phyloP scores from a whole-genome alignment of 1,140 invertebrate genomes.

The Brachionus koreanus region DNA sequence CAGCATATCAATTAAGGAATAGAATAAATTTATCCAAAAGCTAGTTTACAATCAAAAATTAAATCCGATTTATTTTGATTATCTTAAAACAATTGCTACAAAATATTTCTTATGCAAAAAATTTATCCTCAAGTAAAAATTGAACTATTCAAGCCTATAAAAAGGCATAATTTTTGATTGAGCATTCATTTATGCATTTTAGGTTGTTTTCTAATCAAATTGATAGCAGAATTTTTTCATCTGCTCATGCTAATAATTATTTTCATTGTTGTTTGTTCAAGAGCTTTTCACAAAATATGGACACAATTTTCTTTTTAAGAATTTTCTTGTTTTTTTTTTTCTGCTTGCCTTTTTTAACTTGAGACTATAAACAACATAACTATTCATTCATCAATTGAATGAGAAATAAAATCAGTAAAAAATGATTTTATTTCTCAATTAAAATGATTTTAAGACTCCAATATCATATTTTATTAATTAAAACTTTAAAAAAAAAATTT shows the following conservation, averaged over 20 bases:
- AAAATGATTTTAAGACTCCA: not conserved
- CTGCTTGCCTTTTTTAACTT: not conserved
- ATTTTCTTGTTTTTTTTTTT: not conserved
- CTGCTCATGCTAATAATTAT: not conserved
- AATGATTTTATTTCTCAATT: not conserved
- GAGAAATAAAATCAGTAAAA: too few relatives aligned
- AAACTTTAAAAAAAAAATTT: not conserved
- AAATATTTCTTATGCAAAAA: not conserved
- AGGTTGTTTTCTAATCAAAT: not conserved
- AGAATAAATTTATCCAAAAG: not conserved
- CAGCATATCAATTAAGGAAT: not conserved
- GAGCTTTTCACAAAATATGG: not conserved
- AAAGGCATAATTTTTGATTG: not conserved
- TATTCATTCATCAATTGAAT: too few relatives aligned
- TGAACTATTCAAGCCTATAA: not conserved
- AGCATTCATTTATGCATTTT: not conserved
- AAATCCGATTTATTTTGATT: not conserved
- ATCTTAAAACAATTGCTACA: not conserved
- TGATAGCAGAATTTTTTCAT: not conserved
- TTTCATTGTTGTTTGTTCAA: not conserved
- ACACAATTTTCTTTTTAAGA: not conserved
- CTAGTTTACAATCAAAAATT: not conserved
- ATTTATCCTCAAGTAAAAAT: not conserved
- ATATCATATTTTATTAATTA: not conserved
- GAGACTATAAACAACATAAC: not conserved